Base-by-base conservation (phyloP, 2,797 vertebrate genomes). In the Mormyrops attenuatus region DNA sequence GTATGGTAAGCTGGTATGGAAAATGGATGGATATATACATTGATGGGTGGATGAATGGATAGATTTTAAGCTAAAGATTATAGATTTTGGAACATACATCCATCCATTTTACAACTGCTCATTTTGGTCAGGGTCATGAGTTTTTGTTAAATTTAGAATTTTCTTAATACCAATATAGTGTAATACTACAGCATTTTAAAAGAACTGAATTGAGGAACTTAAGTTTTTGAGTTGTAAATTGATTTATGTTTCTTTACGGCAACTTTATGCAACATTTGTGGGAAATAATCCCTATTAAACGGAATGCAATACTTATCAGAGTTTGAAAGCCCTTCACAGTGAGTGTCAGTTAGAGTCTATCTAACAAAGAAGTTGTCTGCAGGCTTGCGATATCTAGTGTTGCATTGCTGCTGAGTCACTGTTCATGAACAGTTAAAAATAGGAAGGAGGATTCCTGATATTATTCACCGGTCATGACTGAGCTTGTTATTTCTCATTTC, bases 331-430 rank as follows among this genome's bases (percentile, higher is more conserved):
- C 53, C 20, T 77, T 50, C 57, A 38, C 5, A 63, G 63, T 82
- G 3, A 90, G 60, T 90, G 85, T 50, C 90, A 88, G 90, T 93
- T 93, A 87, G 49, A 85, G 85, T 84, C 91, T 92, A 93, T 94
- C 93, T 92, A 73, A 85, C 3, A 90, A 90, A 77, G 66, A 91
- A n/a, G 95, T 93, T 93, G 94, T 89, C 93, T 96, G 96, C 91
- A 91, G 90, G 60, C 1, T 9, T 4, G 82, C 91, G 95, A 96
- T 96, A 96, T 89, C 92, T 77, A 41, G 88, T 20, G 20, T 38
- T 73, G 30, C 49, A 60, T 44, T 73, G 73, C 66, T 53, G 52
- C 69, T 88, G 69, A 88, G 89, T 63, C 90, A 89, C 73, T 57
- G 15, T 38, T 22, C 49, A 52, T 11, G 30, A 85, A 63, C 77